Evolutionary conservation across 2,888 invertebrate genomes (phyloP).

Genomic region (Leptinotarsa peninsularis): DNA sequence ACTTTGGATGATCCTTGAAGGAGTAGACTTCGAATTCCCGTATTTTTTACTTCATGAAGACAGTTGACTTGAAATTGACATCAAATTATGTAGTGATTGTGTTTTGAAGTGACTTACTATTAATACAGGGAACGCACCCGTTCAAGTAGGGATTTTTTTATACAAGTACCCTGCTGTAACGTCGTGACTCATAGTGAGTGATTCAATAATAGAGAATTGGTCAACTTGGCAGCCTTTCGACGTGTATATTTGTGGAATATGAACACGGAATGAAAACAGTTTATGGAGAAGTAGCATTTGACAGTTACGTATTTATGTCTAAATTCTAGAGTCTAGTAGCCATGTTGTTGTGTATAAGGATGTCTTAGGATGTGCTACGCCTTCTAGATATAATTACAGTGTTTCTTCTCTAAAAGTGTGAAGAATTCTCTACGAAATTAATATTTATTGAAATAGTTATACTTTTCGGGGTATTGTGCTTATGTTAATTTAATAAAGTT

Average conservation of each 20-base stretch:
- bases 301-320: constrained; percentile 8
- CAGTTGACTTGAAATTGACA: too few relatives aligned
- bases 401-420: constrained; percentile 15
- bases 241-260: background rate
- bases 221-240: too few relatives aligned
- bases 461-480: constrained; percentile 5
- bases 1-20: too few relatives aligned
- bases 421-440: background rate
- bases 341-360: constrained; percentile 61
- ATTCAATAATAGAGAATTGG: too few relatives aligned
- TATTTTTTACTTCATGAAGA: too few relatives aligned
- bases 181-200: too few relatives aligned
- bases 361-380: constrained; percentile 52
- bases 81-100: too few relatives aligned
- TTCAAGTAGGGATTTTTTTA: too few relatives aligned
- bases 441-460: constrained; percentile 1
- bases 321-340: constrained; percentile 56
- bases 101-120: too few relatives aligned
- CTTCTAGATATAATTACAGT: constrained; percentile 38
- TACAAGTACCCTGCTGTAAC: too few relatives aligned
- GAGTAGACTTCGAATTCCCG: too few relatives aligned
- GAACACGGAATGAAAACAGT: background rate
- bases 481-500: constrained; percentile 22
- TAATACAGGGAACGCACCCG: too few relatives aligned
- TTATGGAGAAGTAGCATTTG: background rate